Evolutionary conservation across 1,140 invertebrate species (phyloP), one percentile per base, ranked within the genome.

Genomic region (Helicoverpa zea): DNA sequence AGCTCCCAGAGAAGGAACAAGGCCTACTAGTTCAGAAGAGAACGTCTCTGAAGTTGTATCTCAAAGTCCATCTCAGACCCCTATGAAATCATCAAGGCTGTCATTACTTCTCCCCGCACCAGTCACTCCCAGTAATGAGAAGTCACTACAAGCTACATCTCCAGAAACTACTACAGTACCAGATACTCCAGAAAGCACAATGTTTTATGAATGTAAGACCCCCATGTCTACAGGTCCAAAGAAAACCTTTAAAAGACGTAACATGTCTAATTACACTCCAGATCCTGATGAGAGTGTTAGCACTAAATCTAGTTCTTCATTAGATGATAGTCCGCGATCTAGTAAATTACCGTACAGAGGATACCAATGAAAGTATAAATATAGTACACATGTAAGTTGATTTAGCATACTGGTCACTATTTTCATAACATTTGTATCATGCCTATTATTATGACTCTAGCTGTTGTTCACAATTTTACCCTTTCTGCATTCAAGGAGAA

Each of bases 201-300:
- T 43, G 35, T 43, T 80, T 29, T 85, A 83, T 51, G 89, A 90
- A 16, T 88, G 88, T 86, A 68, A 72, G 56, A 92, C 90, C 49
- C 90, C 92, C 10, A 83, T 88, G 2, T 88, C 90, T 18, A 81
- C 70, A 10, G 81, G 79, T 11, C 82, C 87, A 9, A 95, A 94
- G 84, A 95, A 94, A 83, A 87, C 91, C 49, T 95, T 95, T 74
- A 95, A 95, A 86, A 89, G 95, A 83, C 85, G 94, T 23, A 95
- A 95, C 80, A 82, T 95, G 76, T 91, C 91, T 72, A 87, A 95
- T 52, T 95, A 92, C 64, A 89, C 89, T 43, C 83, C 91, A 23
- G 91, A 93, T 64, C 86, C n/a, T 49, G 75, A 91, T 83, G 90
- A 91, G 59, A 81, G 73, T 80, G 66, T 80, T 11, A 87, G 81